Percentiles rank a stretch among this genome's conserved stretches.
These are phyloP conservation scores for Petrocephalus sullivani DNA, from an alignment of 2,797 vertebrate species.

Conservation along the genomic window DNA sequence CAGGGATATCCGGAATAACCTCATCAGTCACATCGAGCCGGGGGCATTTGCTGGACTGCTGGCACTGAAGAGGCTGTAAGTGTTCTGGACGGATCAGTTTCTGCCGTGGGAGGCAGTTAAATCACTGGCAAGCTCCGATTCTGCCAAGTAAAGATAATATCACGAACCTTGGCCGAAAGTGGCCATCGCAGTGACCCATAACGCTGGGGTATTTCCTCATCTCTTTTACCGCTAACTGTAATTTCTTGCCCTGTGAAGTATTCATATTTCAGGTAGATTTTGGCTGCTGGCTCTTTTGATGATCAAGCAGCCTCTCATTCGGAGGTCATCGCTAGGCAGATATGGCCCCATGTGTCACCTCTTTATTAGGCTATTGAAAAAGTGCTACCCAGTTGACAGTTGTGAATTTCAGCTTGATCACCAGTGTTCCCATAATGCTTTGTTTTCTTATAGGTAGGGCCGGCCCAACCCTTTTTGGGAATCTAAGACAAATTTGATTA, in stretches of 20 bases:
- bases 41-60: conserved; percentile 85
- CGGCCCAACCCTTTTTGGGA: background rate
- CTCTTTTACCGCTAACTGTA: background rate
- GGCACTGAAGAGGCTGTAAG: conserved; percentile 90
- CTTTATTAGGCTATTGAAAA: background rate
- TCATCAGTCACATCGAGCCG: conserved; percentile 83
- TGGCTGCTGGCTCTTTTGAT: background rate
- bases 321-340: background rate
- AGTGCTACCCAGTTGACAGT: background rate
- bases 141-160: background rate
- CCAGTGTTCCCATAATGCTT: background rate
- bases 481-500: background rate
- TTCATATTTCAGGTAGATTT: background rate
- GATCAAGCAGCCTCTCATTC: background rate
- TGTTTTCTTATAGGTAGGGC: background rate
- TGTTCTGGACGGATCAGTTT: conserved; percentile 39
- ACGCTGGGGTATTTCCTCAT: background rate
- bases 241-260: background rate
- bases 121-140: background rate
- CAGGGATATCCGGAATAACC: conserved; percentile 92
- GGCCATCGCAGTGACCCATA: background rate
- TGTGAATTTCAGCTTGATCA: background rate
- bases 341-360: background rate
- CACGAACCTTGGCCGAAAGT: background rate
- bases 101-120: background rate